Evolutionary conservation across 1,140 invertebrate species (phyloP).

Genomic region (Apis laboriosa): DNA sequence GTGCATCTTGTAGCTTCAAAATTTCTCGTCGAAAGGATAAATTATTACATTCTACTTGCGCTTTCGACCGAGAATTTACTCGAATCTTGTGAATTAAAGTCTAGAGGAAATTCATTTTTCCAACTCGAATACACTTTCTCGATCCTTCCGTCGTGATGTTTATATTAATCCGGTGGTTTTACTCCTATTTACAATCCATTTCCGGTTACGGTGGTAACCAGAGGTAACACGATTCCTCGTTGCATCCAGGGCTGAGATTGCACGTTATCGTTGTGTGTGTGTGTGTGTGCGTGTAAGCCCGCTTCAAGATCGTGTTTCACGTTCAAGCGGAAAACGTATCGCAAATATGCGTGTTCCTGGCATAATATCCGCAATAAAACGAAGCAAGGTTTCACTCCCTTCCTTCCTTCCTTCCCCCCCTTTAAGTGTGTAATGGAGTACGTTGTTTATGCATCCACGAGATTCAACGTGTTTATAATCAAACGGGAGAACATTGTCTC

Average conservation of each 20-base stretch:
- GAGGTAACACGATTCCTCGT: slow-evolving; percentile 41
- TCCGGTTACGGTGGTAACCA: slow-evolving; percentile 20
- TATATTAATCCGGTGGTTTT: slow-evolving; percentile 29
- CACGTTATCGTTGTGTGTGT: neutral
- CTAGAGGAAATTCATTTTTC: neutral
- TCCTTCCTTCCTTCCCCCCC: neutral
- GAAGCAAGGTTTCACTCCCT: slow-evolving; percentile 21
- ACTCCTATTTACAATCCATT: slow-evolving; percentile 27
- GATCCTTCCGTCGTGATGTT: neutral
- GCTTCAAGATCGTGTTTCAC: slow-evolving; percentile 37
- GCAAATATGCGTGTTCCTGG: slow-evolving; percentile 36
- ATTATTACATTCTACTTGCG: neutral
- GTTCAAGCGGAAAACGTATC: slow-evolving; percentile 33
- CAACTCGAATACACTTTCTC: neutral
- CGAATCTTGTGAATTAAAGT: neutral
- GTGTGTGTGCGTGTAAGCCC: neutral
- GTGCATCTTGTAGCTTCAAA: neutral
- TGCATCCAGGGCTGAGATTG: slow-evolving; percentile 12
- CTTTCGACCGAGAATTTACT: neutral
- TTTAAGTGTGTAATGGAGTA: slow-evolving; percentile 19
- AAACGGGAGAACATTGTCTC: neutral
- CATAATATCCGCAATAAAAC: slow-evolving; percentile 48
- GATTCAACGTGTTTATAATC: slow-evolving; percentile 25
- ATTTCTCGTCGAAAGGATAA: neutral
- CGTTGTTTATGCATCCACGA: slow-evolving; percentile 8